Evolutionary conservation across 1,140 invertebrate genomes (phyloP), one percentile per base, ranked within the genome.

Genomic region (Habropoda laboriosa): DNA sequence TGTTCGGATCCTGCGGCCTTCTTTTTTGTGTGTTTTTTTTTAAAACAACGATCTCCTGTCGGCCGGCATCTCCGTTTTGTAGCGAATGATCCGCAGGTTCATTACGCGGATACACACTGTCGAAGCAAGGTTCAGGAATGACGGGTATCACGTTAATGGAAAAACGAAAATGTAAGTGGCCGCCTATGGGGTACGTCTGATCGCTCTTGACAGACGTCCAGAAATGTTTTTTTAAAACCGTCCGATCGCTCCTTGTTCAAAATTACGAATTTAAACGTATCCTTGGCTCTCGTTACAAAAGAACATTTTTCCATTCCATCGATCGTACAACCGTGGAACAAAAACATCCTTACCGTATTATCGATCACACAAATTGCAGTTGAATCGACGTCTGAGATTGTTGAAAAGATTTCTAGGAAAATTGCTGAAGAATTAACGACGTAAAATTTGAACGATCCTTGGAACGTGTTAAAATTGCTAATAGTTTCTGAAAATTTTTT

Each of bases 131-230:
- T 45, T 32, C 30, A 6, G 38, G 24, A 53, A 42, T 72, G 70
- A 73, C 70, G 70, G 40, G 58, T 35, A 72, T 40, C 58, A 73
- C 77, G 77, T 79, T 79, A 79, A 53, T 24, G 77, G 47, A 27
- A 73, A 73, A 79, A 42, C 16, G 74, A 45, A 60, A 47, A 55
- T 27, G 21, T 42, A 76, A 76, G 73, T 76, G 21, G n/a, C 61
- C 60, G 35, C 6, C 47, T 27, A 38, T 49, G 73, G 61, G 30
- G 18, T 66, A 75, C 60, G 61, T 53, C 18, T 53, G 61, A 57
- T 76, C 51, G 63, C n/a, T 24, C 73, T 27, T 40, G 40, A 38
- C 63, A 21, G 58, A 63, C 45, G 8, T 68, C 13, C 32, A 10
- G 38, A 45, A 57, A 68, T 68, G n/a, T 68, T 68, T 76, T 68